These are phyloP conservation scores for Irena cyanogastra DNA, from an alignment of 2,113 vertebrate genomes.

Conservation along the genomic window DNA sequence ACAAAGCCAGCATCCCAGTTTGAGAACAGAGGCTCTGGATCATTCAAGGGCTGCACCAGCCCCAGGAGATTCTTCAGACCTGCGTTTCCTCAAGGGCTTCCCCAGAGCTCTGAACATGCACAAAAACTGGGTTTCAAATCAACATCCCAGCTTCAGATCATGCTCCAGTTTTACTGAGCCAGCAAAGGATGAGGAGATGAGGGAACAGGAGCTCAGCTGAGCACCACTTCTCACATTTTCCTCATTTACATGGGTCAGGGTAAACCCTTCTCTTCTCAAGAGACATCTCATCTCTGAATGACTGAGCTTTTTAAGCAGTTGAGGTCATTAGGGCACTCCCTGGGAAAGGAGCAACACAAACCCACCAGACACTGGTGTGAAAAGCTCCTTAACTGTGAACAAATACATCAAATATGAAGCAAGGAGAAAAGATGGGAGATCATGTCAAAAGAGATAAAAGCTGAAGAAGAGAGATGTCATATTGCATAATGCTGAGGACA, in stretches of 20 bases:
- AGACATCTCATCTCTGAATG: not conserved
- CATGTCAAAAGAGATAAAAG: not conserved
- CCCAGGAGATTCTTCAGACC: not conserved
- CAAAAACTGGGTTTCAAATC: not conserved
- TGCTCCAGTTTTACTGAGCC: not conserved
- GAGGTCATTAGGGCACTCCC: not conserved
- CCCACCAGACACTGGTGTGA: not conserved
- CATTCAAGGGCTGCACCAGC: not conserved
- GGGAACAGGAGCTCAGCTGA: not conserved
- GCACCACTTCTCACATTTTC: not conserved
- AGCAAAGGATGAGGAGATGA: not conserved
- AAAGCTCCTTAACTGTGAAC: not conserved
- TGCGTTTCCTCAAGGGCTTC: not conserved
- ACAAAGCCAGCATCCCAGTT: not conserved
- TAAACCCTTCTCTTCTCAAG: not conserved
- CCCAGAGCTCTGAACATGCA: not conserved
- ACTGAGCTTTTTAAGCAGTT: fast-evolving
- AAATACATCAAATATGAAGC: not conserved
- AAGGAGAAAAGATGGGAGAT: not conserved
- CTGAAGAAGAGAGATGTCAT: not conserved
- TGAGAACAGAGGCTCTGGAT: not conserved
- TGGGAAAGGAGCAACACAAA: not conserved
- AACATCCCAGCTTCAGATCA: not conserved
- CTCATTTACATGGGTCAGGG: not conserved
- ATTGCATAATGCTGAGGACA: not conserved